phyloP scores from a whole-genome alignment of 2,113 vertebrate genomes.

The Stigmatopora argus region DNA sequence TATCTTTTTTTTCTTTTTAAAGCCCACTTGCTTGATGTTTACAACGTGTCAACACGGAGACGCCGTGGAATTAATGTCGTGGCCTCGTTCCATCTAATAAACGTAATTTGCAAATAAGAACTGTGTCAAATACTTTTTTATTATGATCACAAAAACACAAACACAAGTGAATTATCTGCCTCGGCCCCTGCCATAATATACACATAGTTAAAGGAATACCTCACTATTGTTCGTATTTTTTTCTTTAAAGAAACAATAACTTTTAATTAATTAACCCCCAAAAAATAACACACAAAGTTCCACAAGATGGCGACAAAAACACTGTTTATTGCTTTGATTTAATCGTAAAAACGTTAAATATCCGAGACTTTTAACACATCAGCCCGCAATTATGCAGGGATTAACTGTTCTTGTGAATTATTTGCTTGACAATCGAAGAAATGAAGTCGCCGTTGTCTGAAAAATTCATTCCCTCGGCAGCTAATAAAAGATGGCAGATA shows the following conservation, averaged over 20 bases:
- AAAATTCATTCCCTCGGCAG: slow-evolving; percentile 57
- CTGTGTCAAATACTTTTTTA: not conserved
- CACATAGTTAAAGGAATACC: not conserved
- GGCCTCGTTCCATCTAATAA: slow-evolving; percentile 9
- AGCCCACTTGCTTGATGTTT: slow-evolving; percentile 6
- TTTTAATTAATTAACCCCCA: no score
- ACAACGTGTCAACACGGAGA: not conserved
- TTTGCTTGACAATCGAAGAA: slow-evolving; percentile 28
- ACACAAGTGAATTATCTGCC: not conserved
- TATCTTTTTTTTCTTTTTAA: not conserved
- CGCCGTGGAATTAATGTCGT: not conserved
- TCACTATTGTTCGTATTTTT: not conserved
- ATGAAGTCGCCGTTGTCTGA: slow-evolving; percentile 48
- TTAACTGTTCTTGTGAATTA: not conserved
- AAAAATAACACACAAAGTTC: not conserved
- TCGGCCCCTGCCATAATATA: not conserved
- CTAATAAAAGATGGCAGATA: slow-evolving; percentile 70
- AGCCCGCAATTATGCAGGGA: not conserved
- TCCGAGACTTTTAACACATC: not conserved
- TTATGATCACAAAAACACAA: not conserved
- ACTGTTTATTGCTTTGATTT: not conserved
- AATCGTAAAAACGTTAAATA: not conserved
- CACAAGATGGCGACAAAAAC: not conserved
- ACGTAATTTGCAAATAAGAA: not conserved
- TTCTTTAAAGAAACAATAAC: no score